phyloP scores from a whole-genome alignment of 1,140 invertebrate genomes.

The Steinernema khuongi region DNA sequence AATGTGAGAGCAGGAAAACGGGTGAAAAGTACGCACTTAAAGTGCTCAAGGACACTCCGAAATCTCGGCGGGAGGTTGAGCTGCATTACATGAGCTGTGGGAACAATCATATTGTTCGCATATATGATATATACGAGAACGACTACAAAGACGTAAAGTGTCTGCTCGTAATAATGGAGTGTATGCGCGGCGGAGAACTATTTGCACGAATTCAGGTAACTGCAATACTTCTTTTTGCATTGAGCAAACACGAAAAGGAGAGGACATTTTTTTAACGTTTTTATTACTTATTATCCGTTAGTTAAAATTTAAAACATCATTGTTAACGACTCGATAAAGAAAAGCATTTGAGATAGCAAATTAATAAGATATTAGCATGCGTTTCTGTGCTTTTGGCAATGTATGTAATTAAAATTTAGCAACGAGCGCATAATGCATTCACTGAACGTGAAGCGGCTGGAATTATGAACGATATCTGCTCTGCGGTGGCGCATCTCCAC shows the following conservation, averaged over 20 bases:
- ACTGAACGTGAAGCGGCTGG: conserved; percentile 71
- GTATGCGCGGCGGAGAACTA: conserved; percentile 92
- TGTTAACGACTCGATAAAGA: too few relatives aligned
- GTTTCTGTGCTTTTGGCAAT: not conserved
- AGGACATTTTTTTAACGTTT: too few relatives aligned
- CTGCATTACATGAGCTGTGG: conserved; percentile 84
- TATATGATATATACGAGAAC: conserved; percentile 94
- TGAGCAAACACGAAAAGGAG: too few relatives aligned
- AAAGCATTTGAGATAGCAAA: too few relatives aligned
- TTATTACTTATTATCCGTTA: not conserved
- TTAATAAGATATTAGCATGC: too few relatives aligned
- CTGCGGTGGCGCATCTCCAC: conserved; percentile 86
- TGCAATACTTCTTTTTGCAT: not conserved
- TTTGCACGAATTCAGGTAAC: conserved; percentile 90
- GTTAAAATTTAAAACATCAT: not conserved
- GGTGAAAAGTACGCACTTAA: conserved; percentile 79
- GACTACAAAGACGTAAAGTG: conserved; percentile 80
- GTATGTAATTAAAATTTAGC: conserved; percentile 35
- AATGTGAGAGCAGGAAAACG: conserved; percentile 68
- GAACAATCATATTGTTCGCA: conserved; percentile 83
- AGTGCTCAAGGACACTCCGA: conserved; percentile 81
- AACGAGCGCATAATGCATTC: conserved; percentile 45
- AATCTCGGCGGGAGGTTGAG: conserved; percentile 87
- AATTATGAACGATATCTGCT: conserved; percentile 91
- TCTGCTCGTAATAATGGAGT: conserved; percentile 94